Conservation (phyloP, 92 coral and sea anemone genomes). For the Zoanthus solanderi region DNA sequence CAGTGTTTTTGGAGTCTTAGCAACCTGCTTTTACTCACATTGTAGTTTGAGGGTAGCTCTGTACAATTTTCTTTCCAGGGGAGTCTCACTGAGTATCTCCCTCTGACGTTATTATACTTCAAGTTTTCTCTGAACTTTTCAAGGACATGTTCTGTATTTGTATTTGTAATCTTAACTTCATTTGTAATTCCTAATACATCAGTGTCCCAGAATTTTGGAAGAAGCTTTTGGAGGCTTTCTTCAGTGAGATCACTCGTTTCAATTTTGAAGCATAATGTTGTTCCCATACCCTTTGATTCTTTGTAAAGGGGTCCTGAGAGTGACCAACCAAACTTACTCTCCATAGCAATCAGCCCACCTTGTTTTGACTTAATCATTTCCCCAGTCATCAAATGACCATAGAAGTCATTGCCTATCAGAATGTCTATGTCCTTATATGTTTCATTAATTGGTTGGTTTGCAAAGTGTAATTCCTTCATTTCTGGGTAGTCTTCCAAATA, state of each 20-base stretch:
- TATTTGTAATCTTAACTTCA: slow-evolving; percentile 12
- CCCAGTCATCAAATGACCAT: background rate
- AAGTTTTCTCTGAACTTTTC: slow-evolving; percentile 17
- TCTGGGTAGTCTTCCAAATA: slow-evolving; percentile 8
- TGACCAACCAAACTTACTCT: slow-evolving; percentile 26
- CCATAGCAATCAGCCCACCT: slow-evolving; percentile 38
- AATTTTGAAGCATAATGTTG: slow-evolving; percentile 21
- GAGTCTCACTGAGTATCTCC: slow-evolving; percentile 18
- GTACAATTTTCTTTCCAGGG: slow-evolving; percentile 18
- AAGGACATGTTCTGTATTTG: background rate
- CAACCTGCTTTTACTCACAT: slow-evolving; percentile 17
- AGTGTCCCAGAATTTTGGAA: slow-evolving; percentile 44
- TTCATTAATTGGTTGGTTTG: slow-evolving; percentile 10
- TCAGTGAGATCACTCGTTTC: background rate
- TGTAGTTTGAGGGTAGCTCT: slow-evolving; percentile 24
- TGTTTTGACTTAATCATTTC: slow-evolving; percentile 31
- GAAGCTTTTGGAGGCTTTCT: slow-evolving; percentile 24
- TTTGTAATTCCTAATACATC: slow-evolving; percentile 16
- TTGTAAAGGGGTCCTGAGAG: slow-evolving; percentile 20
- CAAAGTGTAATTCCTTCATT: slow-evolving; percentile 10
- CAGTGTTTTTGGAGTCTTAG: slow-evolving; percentile 22
- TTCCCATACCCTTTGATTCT: slow-evolving; percentile 22
- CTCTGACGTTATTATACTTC: slow-evolving; percentile 25
- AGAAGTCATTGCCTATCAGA: slow-evolving; percentile 7
- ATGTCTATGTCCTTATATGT: background rate